These are phyloP conservation scores for Craseonycteris thonglongyai DNA, from an alignment of 2,113 vertebrate genomes.

Conservation along the genomic window DNA sequence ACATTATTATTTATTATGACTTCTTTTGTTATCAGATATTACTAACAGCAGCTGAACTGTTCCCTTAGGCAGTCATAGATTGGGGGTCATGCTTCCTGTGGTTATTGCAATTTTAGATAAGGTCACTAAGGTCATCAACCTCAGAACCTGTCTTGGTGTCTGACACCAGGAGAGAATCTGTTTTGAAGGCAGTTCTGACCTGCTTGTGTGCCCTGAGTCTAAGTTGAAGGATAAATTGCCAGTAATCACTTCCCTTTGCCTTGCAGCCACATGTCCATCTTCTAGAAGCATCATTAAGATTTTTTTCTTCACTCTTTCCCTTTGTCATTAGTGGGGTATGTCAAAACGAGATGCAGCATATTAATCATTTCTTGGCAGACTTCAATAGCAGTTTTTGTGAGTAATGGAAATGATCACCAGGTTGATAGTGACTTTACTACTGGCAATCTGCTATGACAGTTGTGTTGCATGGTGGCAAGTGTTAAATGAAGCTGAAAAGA, in stretches of 20 bases:
- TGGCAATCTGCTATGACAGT: not conserved
- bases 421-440: not conserved
- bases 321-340: not conserved
- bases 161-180: not conserved
- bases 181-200: not conserved
- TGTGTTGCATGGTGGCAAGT: not conserved
- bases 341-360: constrained; percentile 4
- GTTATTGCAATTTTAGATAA: not conserved
- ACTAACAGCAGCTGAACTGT: not conserved
- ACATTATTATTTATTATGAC: not conserved
- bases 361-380: constrained; percentile 23
- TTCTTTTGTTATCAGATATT: not conserved
- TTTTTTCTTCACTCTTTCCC: not conserved
- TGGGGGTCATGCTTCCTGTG: not conserved
- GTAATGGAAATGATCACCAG: constrained; percentile 30
- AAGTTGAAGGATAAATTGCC: not conserved
- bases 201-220: not conserved
- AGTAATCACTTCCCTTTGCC: not conserved
- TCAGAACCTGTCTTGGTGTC: not conserved
- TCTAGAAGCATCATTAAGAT: not conserved
- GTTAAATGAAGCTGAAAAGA: constrained; percentile 28
- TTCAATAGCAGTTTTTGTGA: constrained; percentile 22
- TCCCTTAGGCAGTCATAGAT: not conserved
- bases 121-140: not conserved
- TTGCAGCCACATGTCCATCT: not conserved